Base-by-base conservation (phyloP, 2,797 vertebrate genomes). In the Poeciliopsis paucimaculata region DNA sequence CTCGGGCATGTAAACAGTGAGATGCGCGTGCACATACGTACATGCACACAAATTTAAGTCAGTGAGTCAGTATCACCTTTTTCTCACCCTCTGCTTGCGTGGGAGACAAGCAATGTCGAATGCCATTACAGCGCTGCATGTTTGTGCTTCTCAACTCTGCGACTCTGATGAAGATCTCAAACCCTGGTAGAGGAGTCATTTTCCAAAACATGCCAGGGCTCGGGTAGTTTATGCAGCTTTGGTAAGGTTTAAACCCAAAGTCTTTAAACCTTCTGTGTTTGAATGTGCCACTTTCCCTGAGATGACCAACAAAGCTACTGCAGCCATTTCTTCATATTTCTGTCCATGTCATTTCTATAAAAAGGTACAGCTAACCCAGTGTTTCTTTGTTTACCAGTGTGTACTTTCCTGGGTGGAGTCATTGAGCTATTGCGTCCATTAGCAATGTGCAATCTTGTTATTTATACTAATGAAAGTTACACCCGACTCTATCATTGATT, bases 21-120 rank as follows among this genome's bases (percentile, higher is more conserved):
- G 57, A 73, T 31, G 39, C 41, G 51, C 49, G 72, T 72, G 73
- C 73, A 41, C 76, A 83, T 72, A 76, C 82, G 82, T 75, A 86
- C 84, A 79, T 85, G 83, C 85, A 78, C 87, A 84, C 87, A 90
- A 77, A 93, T 95, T 95, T 89, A 91, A 92, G 93, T 94, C 89
- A 87, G 94, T 96, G 95, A 96, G 93, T 96, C 95, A 96, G 93
- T 93, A 86, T 96, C 94, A 96, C 95, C 95, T 95, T 94, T 92
- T 90, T 86, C 91, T 94, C 93, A 93, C 94, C 93, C 93, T 95
- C 89, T 92, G 88, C 84, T 89, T 93, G 95, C 86, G 96, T 96
- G 93, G 95, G 96, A 94, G 92, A 85, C 70, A 4, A 68, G 87
- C 79, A 62, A 86, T 92, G 89, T 88, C 92, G 93, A 93, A 89